Base-by-base conservation (phyloP, 2,113 vertebrate genomes). In the Mola mola region DNA sequence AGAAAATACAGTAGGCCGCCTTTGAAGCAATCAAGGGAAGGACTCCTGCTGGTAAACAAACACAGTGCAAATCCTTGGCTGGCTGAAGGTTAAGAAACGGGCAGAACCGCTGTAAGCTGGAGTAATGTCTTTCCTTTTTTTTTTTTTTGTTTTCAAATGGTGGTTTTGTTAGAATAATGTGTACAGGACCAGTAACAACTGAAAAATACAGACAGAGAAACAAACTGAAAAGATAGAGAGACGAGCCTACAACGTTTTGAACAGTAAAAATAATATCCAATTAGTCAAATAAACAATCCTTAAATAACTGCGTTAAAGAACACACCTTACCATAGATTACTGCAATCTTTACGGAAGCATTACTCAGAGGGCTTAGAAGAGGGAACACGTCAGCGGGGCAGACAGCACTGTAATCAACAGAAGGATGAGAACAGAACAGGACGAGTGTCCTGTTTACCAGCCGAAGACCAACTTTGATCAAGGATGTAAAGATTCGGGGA, bases 21-120 rank as follows among this genome's bases (percentile, higher is more conserved):
- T 87, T 88, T 87, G 78, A 82, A 79, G 52, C 76, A 84, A 81
- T 85, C 67, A 81, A 84, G 75, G 81, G 62, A 84, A 82, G 60
- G 53, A 48, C 69, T 66, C 81, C 72, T 29, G 73, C 82, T 86
- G 86, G 15, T 84, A 40, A 83, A 81, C 70, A 89, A 88, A 79
- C 83, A 81, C 19, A 78, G 74, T 79, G 86, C 77, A 79, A 79
- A 83, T 58, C 74, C 59, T 62, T 5, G 11, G 8, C 49, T 29
- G 50, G 57, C 56, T 56, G 51, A 61, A 67, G 63, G 75, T 69
- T 61, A 66, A 66, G 75, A 85, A 70, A 66, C 17, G 36, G 29
- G 33, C 6, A 22, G 19, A 48, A 34, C 47, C 66, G 43, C 59
- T 41, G 51, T 62, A 46, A 68, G 63, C 28, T 21, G 31, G 51